Evolutionary conservation across 2,888 invertebrate species (phyloP).

Genomic region (Lobophora halterata): DNA sequence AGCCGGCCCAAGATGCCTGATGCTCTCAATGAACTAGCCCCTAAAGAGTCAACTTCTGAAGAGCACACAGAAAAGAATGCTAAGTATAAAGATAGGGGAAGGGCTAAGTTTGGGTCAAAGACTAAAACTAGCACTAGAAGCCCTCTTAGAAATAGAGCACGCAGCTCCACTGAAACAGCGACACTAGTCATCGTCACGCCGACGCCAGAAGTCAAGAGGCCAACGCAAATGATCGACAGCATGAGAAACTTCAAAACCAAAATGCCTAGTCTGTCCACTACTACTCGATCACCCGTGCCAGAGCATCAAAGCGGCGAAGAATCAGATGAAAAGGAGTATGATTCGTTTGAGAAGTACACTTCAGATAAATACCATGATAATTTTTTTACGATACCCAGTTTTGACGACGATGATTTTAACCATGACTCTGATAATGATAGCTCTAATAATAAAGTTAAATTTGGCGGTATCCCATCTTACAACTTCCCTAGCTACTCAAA

Average conservation of each 20-base stretch:
- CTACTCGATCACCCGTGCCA: conserved; percentile 42
- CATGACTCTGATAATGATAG: conserved; percentile 46
- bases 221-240: conserved; percentile 63
- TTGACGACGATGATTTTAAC: conserved; percentile 49
- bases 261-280: conserved; percentile 51
- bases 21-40: conserved; percentile 65
- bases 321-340: conserved; percentile 54
- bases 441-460: conserved; percentile 54
- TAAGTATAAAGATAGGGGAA: conserved; percentile 74
- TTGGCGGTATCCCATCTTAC: conserved; percentile 54
- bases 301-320: conserved; percentile 47
- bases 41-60: conserved; percentile 64
- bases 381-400: conserved; percentile 75
- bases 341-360: conserved; percentile 67
- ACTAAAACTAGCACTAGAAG: conserved; percentile 53
- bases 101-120: conserved; percentile 54
- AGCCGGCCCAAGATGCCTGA: conserved; percentile 54
- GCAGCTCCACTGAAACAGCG: conserved; percentile 46
- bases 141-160: conserved; percentile 40
- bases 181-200: conserved; percentile 65
- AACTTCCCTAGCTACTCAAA: conserved; percentile 60
- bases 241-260: conserved; percentile 63
- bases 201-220: conserved; percentile 66
- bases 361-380: conserved; percentile 76
- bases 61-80: conserved; percentile 71